Evolutionary conservation across 2,113 vertebrate species (phyloP).

Genomic region (Tricholaema leucomelas): DNA sequence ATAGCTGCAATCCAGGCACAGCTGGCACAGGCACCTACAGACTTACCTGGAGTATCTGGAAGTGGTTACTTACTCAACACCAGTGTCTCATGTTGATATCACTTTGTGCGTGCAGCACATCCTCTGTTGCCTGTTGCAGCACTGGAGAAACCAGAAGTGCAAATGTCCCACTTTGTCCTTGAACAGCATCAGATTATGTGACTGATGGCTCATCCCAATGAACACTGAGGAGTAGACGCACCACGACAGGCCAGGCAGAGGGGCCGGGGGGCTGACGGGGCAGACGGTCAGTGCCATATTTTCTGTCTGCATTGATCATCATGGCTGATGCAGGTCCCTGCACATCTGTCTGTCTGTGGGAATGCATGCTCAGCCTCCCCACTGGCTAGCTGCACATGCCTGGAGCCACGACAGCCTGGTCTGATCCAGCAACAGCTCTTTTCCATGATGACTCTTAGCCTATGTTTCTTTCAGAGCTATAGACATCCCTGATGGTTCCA

Average conservation of each 20-base stretch:
- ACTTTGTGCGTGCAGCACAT: accelerated
- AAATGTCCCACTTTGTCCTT: accelerated
- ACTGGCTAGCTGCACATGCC: accelerated
- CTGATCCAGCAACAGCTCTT: accelerated
- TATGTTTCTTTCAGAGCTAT: accelerated
- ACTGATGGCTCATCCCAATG: accelerated
- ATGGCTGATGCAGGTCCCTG: not conserved
- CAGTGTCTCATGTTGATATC: accelerated
- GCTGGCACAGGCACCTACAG: not conserved
- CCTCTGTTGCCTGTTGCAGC: not conserved
- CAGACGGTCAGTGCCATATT: accelerated
- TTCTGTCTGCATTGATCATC: accelerated
- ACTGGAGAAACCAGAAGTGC: not conserved
- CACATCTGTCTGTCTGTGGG: accelerated
- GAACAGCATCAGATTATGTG: accelerated
- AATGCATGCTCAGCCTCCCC: accelerated
- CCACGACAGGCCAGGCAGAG: not conserved
- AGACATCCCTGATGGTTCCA: accelerated
- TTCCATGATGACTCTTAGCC: accelerated
- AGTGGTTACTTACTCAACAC: accelerated
- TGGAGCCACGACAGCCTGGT: accelerated
- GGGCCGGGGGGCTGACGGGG: not conserved
- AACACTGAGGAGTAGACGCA: not conserved
- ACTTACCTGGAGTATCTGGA: not conserved
- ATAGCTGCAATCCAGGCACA: not conserved